These are phyloP conservation scores for Prionace glauca DNA, from an alignment of 2,797 vertebrate species.

Conservation along the genomic window DNA sequence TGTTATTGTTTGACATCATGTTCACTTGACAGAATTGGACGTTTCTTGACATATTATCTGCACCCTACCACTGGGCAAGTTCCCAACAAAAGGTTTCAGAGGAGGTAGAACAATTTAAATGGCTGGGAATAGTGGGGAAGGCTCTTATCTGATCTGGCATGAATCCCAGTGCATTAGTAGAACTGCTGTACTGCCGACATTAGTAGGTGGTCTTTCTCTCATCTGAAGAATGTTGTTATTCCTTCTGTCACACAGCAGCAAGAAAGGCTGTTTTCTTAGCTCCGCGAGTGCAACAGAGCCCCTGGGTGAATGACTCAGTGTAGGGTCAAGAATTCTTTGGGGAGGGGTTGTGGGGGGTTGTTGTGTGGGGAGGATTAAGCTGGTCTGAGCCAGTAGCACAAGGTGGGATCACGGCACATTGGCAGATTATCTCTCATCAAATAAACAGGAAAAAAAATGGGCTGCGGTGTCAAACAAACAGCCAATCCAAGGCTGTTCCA, in stretches of 20 bases:
- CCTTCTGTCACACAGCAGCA: constrained; percentile 43
- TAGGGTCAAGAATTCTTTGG: not conserved
- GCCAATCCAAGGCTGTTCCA: not conserved
- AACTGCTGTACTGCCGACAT: constrained; percentile 43
- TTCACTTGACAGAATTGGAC: constrained; percentile 40
- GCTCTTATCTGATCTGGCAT: constrained; percentile 51
- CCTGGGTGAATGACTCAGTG: not conserved
- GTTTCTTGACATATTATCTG: constrained; percentile 43
- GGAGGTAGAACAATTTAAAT: constrained; percentile 49
- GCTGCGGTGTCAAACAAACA: not conserved
- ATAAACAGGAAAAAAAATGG: not conserved
- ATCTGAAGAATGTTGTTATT: constrained; percentile 42
- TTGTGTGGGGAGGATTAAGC: not conserved
- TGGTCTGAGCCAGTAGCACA: not conserved
- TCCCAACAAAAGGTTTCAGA: constrained; percentile 45
- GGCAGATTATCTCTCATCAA: not conserved
- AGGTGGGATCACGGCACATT: not conserved
- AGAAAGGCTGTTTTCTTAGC: constrained; percentile 13
- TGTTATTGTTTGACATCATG: constrained; percentile 45
- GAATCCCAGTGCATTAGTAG: constrained; percentile 45
- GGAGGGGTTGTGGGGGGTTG: no score
- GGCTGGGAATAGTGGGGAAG: constrained; percentile 46
- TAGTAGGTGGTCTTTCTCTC: constrained; percentile 45
- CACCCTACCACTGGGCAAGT: constrained; percentile 49
- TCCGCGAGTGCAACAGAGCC: not conserved